phyloP scores from a whole-genome alignment of 2,888 invertebrate genomes.

The Alentia gelatinosa region DNA sequence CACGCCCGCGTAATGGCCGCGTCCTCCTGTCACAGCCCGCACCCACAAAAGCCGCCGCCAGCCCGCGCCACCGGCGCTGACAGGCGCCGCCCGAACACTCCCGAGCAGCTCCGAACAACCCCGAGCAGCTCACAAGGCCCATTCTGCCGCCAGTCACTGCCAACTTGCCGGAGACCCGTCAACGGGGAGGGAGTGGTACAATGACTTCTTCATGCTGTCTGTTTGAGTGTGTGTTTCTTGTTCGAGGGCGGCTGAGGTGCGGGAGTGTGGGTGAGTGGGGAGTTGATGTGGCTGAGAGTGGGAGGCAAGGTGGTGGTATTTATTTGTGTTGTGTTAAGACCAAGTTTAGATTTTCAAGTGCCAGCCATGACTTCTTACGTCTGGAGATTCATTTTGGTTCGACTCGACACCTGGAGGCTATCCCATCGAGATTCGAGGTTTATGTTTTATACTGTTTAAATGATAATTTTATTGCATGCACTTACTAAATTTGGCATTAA shows the following conservation, averaged over 20 bases:
- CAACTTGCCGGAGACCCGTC: background rate
- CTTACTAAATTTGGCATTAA: too few relatives aligned
- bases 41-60: background rate
- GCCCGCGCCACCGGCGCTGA: background rate
- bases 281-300: too few relatives aligned
- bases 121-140: background rate
- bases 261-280: too few relatives aligned
- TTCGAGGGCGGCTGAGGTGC: background rate
- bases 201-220: background rate
- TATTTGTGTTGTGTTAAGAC: too few relatives aligned
- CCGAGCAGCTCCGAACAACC: background rate
- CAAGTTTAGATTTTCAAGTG: too few relatives aligned
- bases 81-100: background rate
- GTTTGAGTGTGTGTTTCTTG: background rate
- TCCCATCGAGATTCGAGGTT: too few relatives aligned
- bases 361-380: too few relatives aligned
- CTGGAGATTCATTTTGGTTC: too few relatives aligned
- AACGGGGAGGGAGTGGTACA: background rate
- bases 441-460: too few relatives aligned
- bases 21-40: background rate
- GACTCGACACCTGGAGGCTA: too few relatives aligned
- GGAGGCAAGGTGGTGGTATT: too few relatives aligned
- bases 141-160: conserved; percentile 4
- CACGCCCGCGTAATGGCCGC: background rate
- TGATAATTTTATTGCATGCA: too few relatives aligned